These are phyloP conservation scores for Gavia stellata DNA, from an alignment of 2,113 vertebrate species.

Conservation along the genomic window DNA sequence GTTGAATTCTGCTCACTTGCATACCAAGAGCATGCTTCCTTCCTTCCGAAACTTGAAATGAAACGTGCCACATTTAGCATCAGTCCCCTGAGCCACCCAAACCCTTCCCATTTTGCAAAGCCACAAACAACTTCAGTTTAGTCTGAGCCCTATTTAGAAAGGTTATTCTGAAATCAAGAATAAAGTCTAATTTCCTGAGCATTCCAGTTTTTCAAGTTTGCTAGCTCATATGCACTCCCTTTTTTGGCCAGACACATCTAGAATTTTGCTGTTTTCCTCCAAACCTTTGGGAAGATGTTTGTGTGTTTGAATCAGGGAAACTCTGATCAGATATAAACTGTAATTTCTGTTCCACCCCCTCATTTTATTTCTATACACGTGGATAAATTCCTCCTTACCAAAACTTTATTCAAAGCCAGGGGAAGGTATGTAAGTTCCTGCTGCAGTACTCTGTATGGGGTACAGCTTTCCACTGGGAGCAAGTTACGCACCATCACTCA, in stretches of 20 bases:
- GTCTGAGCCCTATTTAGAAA: neutral
- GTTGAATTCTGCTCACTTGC: neutral
- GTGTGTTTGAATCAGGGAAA: neutral
- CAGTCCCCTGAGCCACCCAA: neutral
- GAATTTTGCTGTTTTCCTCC: neutral
- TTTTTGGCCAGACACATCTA: neutral
- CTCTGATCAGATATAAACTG: neutral
- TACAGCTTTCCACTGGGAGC: neutral
- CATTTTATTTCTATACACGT: accelerated
- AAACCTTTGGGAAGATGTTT: neutral
- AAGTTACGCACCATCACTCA: neutral
- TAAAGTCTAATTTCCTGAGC: neutral
- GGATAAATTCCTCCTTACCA: neutral
- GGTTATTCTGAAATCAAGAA: neutral
- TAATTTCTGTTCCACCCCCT: neutral
- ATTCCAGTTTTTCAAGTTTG: neutral
- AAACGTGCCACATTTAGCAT: neutral
- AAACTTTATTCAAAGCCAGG: neutral
- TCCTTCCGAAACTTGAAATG: slow-evolving; percentile 34
- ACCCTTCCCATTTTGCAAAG: neutral
- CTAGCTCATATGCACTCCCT: accelerated
- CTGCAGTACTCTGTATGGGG: neutral
- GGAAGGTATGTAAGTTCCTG: neutral
- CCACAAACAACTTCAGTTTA: neutral
- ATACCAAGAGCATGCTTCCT: neutral